Base-by-base conservation (phyloP, 2,113 vertebrate species). In the Bufo gargarizans region DNA sequence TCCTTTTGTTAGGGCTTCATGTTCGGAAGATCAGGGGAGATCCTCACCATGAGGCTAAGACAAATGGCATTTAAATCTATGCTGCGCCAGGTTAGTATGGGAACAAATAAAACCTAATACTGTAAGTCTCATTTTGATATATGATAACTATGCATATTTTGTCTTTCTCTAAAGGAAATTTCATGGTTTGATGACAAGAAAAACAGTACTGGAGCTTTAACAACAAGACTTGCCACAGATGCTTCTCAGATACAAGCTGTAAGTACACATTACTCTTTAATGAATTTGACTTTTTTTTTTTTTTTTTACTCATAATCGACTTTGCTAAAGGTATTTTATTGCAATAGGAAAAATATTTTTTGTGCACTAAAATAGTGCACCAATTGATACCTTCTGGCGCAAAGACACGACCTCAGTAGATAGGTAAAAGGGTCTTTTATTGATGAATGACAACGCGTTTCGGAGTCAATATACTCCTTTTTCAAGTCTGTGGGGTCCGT, bases 21-120 rank as follows among this genome's bases (percentile, higher is more conserved):
- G 90, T 92, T 90, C 22, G 92, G 88, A 43, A 90, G 79, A 91
- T 33, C 87, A 2, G 82, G 89, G 49, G 84, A 93, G 92, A 92
- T 89, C 82, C 91, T 92, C 86, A 72, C 6, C 88, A 89, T 49
- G 77, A 89, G 87, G 10, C 87, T 93, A 78, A 92, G 79, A 55
- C 49, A 3, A 2, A 84, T 82, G 89, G 88, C 89, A 81, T 92
- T 93, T 87, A 91, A 93, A 92, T 67, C 87, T 63, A 94, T 93
- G 88, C 14, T 94, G n/a, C 87, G 69, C 47, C 90, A 86, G 50
- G 82, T 90, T 82, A 90, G 82, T 92, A 6, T 77, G 53, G 19
- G n/a, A 19, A 61, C n/a, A 6, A 47, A 61, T 47, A 17, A 12
- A 65, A 63, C 59, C 50, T 49, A 33, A 17, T 55, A 7, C 17